phyloP scores from a whole-genome alignment of 2,113 vertebrate species.

The Etheostoma spectabile region DNA sequence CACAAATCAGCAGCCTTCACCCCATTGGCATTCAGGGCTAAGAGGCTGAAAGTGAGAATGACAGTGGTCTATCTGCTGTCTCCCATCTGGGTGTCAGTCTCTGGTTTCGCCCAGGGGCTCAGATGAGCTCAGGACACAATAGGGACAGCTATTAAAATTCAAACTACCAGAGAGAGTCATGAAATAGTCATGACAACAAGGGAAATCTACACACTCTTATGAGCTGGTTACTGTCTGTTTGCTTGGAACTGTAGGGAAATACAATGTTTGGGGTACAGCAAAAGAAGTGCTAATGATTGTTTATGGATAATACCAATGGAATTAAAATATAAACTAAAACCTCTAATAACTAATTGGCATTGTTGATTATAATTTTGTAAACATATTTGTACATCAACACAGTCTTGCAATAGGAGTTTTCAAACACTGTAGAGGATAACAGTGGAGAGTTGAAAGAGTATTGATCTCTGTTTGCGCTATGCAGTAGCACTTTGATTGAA shows the following conservation, averaged over 20 bases:
- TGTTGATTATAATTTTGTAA: neutral
- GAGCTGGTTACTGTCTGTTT: slow-evolving; percentile 33
- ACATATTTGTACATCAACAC: neutral
- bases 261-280: neutral
- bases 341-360: neutral
- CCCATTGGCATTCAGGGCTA: slow-evolving; percentile 31
- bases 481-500: slow-evolving; percentile 26
- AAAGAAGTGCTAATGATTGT: neutral
- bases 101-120: slow-evolving; percentile 74
- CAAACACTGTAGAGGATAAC: slow-evolving; percentile 1
- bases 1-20: slow-evolving; percentile 1
- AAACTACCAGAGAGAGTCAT: slow-evolving; percentile 76
- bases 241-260: slow-evolving; percentile 23
- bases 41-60: slow-evolving; percentile 71
- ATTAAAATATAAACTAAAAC: neutral
- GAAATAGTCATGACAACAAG: slow-evolving; percentile 79
- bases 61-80: slow-evolving; percentile 73
- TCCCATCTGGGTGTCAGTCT: slow-evolving; percentile 79
- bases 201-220: slow-evolving; percentile 64
- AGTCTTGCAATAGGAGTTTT: neutral
- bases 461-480: slow-evolving; percentile 40
- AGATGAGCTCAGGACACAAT: slow-evolving; percentile 75
- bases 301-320: neutral
- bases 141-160: slow-evolving; percentile 77
- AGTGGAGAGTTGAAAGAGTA: slow-evolving; percentile 10